Evolutionary conservation across 2,113 vertebrate species (phyloP).

Genomic region (Pristiophorus japonicus): DNA sequence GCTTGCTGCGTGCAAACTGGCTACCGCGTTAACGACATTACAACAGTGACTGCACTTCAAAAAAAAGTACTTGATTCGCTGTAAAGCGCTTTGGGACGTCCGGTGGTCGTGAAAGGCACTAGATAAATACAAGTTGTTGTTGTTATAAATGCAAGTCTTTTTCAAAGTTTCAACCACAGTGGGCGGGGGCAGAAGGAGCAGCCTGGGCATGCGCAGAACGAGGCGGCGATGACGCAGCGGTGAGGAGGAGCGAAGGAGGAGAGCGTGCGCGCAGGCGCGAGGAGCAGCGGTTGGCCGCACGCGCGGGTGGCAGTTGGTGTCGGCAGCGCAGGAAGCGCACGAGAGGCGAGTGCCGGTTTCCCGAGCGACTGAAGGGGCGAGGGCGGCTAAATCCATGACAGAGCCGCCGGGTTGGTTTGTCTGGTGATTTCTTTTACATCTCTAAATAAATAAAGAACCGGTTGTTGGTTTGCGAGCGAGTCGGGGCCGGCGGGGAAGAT

Average conservation of each 20-base stretch:
- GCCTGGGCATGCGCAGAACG: neutral
- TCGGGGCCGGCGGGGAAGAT: constrained; percentile 55
- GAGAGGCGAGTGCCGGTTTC: neutral
- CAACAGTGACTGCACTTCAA: too few relatives aligned
- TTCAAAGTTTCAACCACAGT: too few relatives aligned
- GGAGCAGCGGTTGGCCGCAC: neutral
- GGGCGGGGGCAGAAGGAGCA: neutral
- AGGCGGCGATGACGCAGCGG: neutral
- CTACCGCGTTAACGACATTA: too few relatives aligned
- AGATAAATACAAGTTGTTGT: too few relatives aligned
- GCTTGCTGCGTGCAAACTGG: too few relatives aligned
- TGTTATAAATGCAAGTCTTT: too few relatives aligned
- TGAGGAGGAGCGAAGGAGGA: neutral
- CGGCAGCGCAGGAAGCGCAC: neutral
- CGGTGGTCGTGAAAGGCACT: too few relatives aligned
- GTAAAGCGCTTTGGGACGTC: too few relatives aligned
- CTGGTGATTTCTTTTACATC: too few relatives aligned
- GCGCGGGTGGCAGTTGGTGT: neutral
- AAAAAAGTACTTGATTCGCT: neutral
- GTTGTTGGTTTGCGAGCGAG: constrained; percentile 39
- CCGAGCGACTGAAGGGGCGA: neutral
- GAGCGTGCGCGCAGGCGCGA: neutral
- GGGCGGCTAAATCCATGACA: constrained; percentile 45
- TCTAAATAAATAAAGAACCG: too few relatives aligned
- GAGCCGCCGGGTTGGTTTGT: constrained; percentile 44